These are phyloP conservation scores for Pluvialis apricaria DNA, from an alignment of 2,113 vertebrate species.

Conservation along the genomic window DNA sequence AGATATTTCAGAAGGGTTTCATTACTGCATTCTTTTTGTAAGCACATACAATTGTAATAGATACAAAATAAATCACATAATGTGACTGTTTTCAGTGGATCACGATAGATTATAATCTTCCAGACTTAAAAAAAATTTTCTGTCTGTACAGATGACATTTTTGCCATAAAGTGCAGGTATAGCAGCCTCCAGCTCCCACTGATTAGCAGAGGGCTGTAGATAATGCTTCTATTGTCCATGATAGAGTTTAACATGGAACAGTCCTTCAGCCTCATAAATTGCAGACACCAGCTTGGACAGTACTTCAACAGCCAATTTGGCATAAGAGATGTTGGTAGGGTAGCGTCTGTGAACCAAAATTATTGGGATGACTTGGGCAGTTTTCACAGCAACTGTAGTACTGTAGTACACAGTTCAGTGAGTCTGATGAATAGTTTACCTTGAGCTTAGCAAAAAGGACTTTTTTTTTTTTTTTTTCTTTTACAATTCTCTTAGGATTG, in stretches of 20 bases:
- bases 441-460: background rate
- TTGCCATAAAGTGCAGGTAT: background rate
- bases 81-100: background rate
- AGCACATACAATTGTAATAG: background rate
- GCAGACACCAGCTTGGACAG: background rate
- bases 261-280: background rate
- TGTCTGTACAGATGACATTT: background rate
- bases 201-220: background rate
- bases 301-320: background rate
- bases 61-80: background rate
- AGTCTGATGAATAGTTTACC: background rate
- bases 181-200: background rate
- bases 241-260: background rate
- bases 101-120: background rate
- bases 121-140: background rate
- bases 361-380: background rate
- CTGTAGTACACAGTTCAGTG: background rate
- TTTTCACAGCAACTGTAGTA: background rate
- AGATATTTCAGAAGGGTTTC: background rate
- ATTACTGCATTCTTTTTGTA: background rate
- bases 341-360: background rate
- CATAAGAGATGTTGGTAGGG: background rate
- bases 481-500: background rate
- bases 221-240: background rate
- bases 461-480: background rate